Evolutionary conservation across 2,113 vertebrate species (phyloP).

Genomic region (Misgurnus mizolepis): DNA sequence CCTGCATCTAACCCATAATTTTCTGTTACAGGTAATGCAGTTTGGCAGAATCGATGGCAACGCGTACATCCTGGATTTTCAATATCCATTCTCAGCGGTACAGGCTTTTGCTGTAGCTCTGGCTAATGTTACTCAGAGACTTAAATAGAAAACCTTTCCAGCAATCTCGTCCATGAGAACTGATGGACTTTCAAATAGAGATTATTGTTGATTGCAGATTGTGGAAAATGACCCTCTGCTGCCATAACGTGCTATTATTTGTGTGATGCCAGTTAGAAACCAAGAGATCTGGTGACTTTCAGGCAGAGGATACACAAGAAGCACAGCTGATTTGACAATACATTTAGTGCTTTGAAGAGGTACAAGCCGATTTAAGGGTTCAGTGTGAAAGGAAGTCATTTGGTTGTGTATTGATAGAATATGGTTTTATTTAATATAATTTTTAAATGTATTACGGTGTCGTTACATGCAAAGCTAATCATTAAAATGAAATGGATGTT

Average conservation of each 20-base stretch:
- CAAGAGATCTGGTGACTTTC: conserved; percentile 13
- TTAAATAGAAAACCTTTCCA: conserved; percentile 81
- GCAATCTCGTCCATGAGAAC: conserved; percentile 37
- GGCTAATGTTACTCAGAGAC: conserved; percentile 98
- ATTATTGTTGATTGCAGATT: conserved; percentile 39
- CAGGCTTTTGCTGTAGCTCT: conserved; percentile 98
- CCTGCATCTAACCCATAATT: conserved; percentile 10
- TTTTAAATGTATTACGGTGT: conserved; percentile 9
- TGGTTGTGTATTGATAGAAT: conserved; percentile 13
- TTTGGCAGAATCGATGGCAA: conserved; percentile 98
- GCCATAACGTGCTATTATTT: conserved; percentile 43
- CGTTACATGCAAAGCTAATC: conserved; percentile 8
- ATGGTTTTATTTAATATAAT: neutral
- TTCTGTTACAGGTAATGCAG: conserved; percentile 90
- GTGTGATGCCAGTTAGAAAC: conserved; percentile 40
- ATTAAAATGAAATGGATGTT: conserved; percentile 13
- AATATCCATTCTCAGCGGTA: conserved; percentile 98
- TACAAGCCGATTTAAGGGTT: conserved; percentile 17
- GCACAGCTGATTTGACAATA: conserved; percentile 28
- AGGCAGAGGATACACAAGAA: conserved; percentile 30
- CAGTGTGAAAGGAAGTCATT: neutral
- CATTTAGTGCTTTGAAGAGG: conserved; percentile 17
- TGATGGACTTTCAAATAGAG: conserved; percentile 13
- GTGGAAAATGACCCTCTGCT: conserved; percentile 32
- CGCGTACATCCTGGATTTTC: conserved; percentile 98